Percentiles rank a stretch among this genome's conserved stretches.
These are phyloP conservation scores for Thecophora atra DNA, from an alignment of 2,888 invertebrate species.

Conservation along the genomic window DNA sequence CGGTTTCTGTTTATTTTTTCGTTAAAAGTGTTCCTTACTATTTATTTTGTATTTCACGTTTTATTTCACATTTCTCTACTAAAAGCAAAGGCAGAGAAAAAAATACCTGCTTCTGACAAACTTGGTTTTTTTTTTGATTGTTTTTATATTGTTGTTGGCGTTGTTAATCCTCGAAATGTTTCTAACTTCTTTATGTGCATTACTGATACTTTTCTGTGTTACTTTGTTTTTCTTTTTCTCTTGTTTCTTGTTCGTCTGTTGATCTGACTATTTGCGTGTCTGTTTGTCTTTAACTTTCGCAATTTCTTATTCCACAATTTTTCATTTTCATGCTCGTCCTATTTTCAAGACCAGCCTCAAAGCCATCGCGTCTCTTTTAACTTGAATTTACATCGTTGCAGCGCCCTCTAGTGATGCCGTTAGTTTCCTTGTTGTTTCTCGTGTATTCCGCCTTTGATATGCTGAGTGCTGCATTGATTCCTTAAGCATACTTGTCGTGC, in stretches of 20 bases:
- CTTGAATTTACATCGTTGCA: background rate
- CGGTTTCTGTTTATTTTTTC: too few species aligned
- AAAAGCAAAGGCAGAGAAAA: background rate
- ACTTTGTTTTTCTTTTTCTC: background rate
- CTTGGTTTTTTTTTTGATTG: too few species aligned
- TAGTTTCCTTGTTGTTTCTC: background rate
- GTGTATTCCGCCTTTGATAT: background rate
- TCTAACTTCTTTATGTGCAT: background rate
- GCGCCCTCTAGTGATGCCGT: background rate
- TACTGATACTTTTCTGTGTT: background rate
- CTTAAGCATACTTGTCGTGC: background rate
- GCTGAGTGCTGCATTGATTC: background rate
- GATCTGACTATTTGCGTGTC: background rate
- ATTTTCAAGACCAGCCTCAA: background rate
- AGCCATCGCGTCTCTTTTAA: background rate
- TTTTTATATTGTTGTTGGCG: background rate
- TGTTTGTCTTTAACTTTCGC: background rate
- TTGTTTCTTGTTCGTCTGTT: background rate
- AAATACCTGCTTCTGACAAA: background rate
- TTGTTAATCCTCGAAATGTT: constrained; percentile 1
- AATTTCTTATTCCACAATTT: background rate
- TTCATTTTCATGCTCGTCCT: constrained; percentile 13
- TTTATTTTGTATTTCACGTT: background rate
- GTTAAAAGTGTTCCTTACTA: background rate
- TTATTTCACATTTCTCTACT: constrained; percentile 11